These are phyloP conservation scores for Hypomecis atomaria DNA, from an alignment of 2,888 invertebrate species.

Conservation along the genomic window DNA sequence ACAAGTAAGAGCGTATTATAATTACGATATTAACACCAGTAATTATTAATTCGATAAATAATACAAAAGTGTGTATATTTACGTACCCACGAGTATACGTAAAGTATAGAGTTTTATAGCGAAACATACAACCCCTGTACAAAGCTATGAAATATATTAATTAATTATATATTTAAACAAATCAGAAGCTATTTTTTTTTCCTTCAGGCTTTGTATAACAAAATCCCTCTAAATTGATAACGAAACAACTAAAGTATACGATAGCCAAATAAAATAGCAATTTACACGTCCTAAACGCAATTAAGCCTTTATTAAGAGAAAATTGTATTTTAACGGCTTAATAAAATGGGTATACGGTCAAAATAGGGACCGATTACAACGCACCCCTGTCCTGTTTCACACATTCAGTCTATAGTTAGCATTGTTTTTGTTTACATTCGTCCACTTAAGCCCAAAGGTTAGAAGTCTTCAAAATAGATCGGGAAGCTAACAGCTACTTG, in stretches of 20 bases:
- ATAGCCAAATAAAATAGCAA: background rate
- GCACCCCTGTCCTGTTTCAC: constrained; percentile 33
- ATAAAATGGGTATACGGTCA: constrained; percentile 20
- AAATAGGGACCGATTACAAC: constrained; percentile 28
- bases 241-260: background rate
- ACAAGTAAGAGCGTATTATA: too few relatives aligned
- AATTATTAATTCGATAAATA: too few relatives aligned
- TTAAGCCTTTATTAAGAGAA: constrained; percentile 19
- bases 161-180: too few relatives aligned
- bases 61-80: too few relatives aligned
- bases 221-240: background rate
- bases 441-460: constrained; percentile 28
- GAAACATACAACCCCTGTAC: too few relatives aligned
- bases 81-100: too few relatives aligned
- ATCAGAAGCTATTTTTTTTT: too few relatives aligned
- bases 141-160: too few relatives aligned
- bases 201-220: too few relatives aligned
- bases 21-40: too few relatives aligned
- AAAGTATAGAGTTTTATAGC: too few relatives aligned
- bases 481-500: constrained; percentile 12
- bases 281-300: constrained; percentile 7
- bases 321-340: constrained; percentile 24
- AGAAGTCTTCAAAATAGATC: constrained; percentile 30
- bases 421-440: constrained; percentile 43
- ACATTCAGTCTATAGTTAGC: constrained; percentile 38